Base-by-base conservation (phyloP, 2,113 vertebrate genomes). In the Paracyprichromis sp. region DNA sequence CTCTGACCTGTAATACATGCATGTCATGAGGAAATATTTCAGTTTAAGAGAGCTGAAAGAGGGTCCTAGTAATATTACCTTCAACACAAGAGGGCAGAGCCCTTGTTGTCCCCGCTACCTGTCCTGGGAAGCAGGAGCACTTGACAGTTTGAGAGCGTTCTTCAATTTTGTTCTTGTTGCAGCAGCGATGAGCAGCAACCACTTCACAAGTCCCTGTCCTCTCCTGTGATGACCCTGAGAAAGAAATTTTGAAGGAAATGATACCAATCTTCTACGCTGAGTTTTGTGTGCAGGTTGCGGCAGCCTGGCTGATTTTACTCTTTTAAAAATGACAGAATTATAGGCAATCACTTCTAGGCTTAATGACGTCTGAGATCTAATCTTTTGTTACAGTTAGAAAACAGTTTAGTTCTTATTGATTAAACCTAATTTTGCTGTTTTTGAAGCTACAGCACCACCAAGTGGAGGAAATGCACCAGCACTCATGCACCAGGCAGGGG, bases 151-250 rank as follows among this genome's bases (percentile, higher is more conserved):
- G 98, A 0, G 98, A 99, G 5, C 97, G 96, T 85, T 99, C 98
- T 89, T 99, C 98, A 53, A 99, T 98, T 45, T 97, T 97, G 95
- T 99, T 99, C 96, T 97, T 99, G 90, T 99, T 99, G 97, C 98
- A 99, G 96, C 98, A 99, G 2, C 98, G 97, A 92, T 98, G 98
- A 84, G 98, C 97, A 0, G 97, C 97, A 4, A 99, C 98, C 14
- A 99, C 98, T 83, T 99, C 98, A 45, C 98, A 99, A 0, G 97
- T 98, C 8, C 98, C 98, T 12, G 96, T 96, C 90, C 93, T 94
- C 87, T 95, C 94, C 91, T 94, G 88, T 21, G 83, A 85, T 34
- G 92, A 94, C 84, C 92, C 95, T 96, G 88, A 50, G 56, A 50
- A 82, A 52, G 53, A 90, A 9, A 82, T 85, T 80, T 86, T 73